Base-by-base conservation (phyloP, 2,797 vertebrate species). In the Periophthalmus magnuspinnatus region DNA sequence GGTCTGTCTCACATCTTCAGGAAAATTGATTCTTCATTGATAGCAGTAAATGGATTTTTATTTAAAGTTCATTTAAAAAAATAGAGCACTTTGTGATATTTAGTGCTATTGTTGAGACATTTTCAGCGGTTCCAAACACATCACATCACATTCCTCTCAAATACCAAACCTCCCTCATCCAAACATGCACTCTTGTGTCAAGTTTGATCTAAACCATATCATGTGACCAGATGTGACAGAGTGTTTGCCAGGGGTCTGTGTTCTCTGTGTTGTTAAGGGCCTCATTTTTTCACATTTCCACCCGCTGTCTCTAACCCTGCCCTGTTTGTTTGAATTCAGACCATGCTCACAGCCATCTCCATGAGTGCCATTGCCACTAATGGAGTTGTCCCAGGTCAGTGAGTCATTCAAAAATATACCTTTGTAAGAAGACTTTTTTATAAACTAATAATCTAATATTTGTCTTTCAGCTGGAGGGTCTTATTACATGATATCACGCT, bases 401-500 rank as follows among this genome's bases (percentile, higher is more conserved):
- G 47, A 34, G 24, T 54, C 19, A 16, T 67, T 33, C 1, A 3
- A 38, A n/a, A 50, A 16, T 47, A 59, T 58, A 34, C 48, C 61
- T 61, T 8, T 50, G 55, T 41, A 38, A 60, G 19, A 11, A 13
- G 69, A n/a, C 45, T 19, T 22, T 45, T 11, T 16, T 19, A n/a
- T n/a, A n/a, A n/a, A n/a, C n/a, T 28, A 28, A 2, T 58, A 77
- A 45, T 84, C 22, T 72, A 81, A 17, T 90, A 60, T 85, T 65
- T 89, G 66, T 86, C 63, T 90, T 74, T 52, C 92, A 99, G 97
- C 97, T 79, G 97, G 97, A n/a, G 97, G 97, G 6, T 97, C 97
- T 10, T 99, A 99, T 88, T 99, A 99, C 89, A 99, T 99, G 97
- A 99, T 99, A 87, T 99, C 97, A 1, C 97, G 97, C 62, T 99